Evolutionary conservation across 1,140 invertebrate genomes (phyloP), one percentile per base, ranked within the genome.

Genomic region (Sarcophaga peregrina): DNA sequence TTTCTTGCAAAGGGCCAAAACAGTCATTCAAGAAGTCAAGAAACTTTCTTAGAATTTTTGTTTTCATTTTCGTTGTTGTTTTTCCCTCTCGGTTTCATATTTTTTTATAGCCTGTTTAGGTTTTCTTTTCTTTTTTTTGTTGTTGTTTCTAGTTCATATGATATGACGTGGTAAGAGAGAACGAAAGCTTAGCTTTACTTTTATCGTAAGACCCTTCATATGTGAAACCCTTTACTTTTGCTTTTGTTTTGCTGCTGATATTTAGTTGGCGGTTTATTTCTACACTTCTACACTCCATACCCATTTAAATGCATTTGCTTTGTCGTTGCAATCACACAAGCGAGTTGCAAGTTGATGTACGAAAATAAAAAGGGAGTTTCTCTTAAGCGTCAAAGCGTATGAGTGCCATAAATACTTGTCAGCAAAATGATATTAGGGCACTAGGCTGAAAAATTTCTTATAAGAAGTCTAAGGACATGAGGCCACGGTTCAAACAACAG

Each of bases 1-100:
- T 52, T 48, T 78, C 15, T n/a, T 25, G 46, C 48, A 17, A 78
- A 78, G 75, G 75, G 80, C 52, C 52, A 48, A 85, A 86, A 88
- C 87, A 88, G 87, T 88, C 87, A 88, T 88, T 88, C 87, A 88
- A 88, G n/a, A 88, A 88, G 87, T 88, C 87, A 88, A 88, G 85
- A 87, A 88, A 88, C 87, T 88, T 88, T 88, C 87, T 87, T 88
- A 86, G 88, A 87, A 87, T 86, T 88, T 76, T 76, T 15, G 1
- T 9, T 72, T 17, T 72, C 3, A 8, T 72, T 72, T 15, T 68
- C 20, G 5, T 7, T 72, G 62, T 20, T 72, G 62, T 72, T 72
- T 8, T 25, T 25, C 8, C 62, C 20, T 72, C 8, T 11, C 8
- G 6, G n/a, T 72, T 10, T 25, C 58, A 62, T 17, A 17, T n/a